phyloP scores from a whole-genome alignment of 1,140 invertebrate species.

The Tachypleus tridentatus region DNA sequence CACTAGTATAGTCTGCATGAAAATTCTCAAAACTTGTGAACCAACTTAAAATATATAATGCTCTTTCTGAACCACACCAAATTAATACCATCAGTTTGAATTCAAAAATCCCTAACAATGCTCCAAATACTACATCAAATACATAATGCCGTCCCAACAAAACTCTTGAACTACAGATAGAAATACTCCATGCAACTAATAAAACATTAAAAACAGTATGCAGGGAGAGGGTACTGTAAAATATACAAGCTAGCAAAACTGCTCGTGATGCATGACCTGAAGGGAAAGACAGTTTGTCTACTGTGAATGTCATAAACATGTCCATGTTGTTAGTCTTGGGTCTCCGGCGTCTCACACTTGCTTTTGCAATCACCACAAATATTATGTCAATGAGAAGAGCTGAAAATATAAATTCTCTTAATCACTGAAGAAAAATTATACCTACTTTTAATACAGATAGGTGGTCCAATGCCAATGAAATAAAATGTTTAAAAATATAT shows the following conservation, averaged over 20 bases:
- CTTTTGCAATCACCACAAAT: conserved; percentile 67
- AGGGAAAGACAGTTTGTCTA: conserved; percentile 91
- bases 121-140: conserved; percentile 66
- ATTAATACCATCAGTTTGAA: too few relatives aligned
- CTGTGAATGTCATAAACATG: conserved; percentile 45
- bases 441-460: too few relatives aligned
- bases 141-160: conserved; percentile 72
- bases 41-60: too few relatives aligned
- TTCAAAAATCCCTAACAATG: conserved; percentile 45
- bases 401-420: conserved; percentile 37
- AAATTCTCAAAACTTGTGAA: too few relatives aligned
- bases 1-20: too few relatives aligned
- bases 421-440: too few relatives aligned
- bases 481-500: too few relatives aligned
- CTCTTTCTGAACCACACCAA: too few relatives aligned
- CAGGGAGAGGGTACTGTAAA: conserved; percentile 36
- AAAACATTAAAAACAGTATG: conserved; percentile 20
- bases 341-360: conserved; percentile 56
- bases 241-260: conserved; percentile 56
- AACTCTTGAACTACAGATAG: conserved; percentile 64
- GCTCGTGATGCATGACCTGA: conserved; percentile 89
- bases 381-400: conserved; percentile 75
- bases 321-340: conserved; percentile 53
- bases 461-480: too few relatives aligned
- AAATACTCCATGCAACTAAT: conserved; percentile 56